Evolutionary conservation across 2,888 invertebrate genomes (phyloP).

Genomic region (Tinea semifulvella): DNA sequence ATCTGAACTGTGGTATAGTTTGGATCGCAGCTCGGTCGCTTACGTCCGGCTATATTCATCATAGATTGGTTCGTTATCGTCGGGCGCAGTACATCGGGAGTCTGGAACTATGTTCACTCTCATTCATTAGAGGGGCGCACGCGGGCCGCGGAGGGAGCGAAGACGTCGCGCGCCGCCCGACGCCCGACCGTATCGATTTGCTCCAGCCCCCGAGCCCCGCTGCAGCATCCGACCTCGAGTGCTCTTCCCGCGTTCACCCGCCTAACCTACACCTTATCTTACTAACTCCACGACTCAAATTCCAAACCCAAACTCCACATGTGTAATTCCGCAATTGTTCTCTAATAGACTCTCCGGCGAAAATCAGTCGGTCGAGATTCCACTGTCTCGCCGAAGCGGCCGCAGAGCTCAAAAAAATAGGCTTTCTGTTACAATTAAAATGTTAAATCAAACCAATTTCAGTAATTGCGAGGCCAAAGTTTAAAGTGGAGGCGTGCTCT

Average conservation of each 20-base stretch:
- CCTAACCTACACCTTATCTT: slow-evolving; percentile 61
- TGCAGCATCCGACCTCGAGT: slow-evolving; percentile 66
- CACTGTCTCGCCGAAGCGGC: slow-evolving; percentile 41
- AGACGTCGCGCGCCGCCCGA: slow-evolving; percentile 66
- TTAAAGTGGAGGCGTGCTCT: slow-evolving; percentile 34
- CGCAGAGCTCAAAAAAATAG: slow-evolving; percentile 54
- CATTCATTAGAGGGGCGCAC: slow-evolving; percentile 56
- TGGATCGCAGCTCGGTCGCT: neutral
- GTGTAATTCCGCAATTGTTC: slow-evolving; percentile 37
- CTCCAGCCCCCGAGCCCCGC: slow-evolving; percentile 48
- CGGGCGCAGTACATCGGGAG: slow-evolving; percentile 28
- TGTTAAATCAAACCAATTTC: slow-evolving; percentile 67
- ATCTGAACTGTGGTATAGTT: neutral
- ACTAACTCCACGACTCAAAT: slow-evolving; percentile 59
- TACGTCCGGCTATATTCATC: slow-evolving; percentile 20
- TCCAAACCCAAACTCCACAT: slow-evolving; percentile 35
- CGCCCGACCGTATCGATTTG: slow-evolving; percentile 53
- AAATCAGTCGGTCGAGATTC: slow-evolving; percentile 64
- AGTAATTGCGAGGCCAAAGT: slow-evolving; percentile 65
- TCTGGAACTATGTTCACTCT: slow-evolving; percentile 55
- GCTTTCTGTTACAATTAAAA: slow-evolving; percentile 67
- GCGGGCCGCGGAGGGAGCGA: slow-evolving; percentile 37
- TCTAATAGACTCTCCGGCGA: slow-evolving; percentile 57
- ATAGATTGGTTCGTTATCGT: slow-evolving; percentile 36
- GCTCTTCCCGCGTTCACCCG: slow-evolving; percentile 64